Base-by-base conservation (phyloP, 2,797 vertebrate species). In the Thaleichthys pacificus region DNA sequence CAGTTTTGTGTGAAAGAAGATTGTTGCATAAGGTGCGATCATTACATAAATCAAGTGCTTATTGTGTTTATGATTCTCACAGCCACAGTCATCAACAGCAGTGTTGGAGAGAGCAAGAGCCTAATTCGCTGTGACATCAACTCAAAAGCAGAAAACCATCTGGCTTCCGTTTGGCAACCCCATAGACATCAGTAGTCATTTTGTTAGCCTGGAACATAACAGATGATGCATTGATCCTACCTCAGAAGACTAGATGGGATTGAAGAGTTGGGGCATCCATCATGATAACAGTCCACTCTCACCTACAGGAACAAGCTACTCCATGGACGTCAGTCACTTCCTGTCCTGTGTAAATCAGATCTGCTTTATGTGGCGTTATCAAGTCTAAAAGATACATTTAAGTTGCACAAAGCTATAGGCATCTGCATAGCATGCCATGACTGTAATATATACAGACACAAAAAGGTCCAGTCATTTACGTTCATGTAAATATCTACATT, bases 211-310 rank as follows among this genome's bases (percentile, higher is more conserved):
- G 61, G 69, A 75, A 88, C 83, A 87, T 89, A 85, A 92, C 87
- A 91, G 84, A 91, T 87, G 87, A 91, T 76, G 65, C 82, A 91
- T 90, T 80, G 90, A 91, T 91, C 74, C 22, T 60, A 67, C 76
- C 68, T 62, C 72, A 3, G 72, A 62, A 80, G 58, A 64, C 70
- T n/a, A 38, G 28, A 51, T 68, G 85, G 80, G 69, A 89, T 91
- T 89, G 86, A 80, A 85, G 68, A 47, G 11, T 47, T 47, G 81
- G 79, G 83, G 80, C 88, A 90, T 91, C 87, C 30, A 73, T 92
- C 89, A 88, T 90, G 80, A 90, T 93, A 90, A 90, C 74, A 75
- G 85, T 87, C 87, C 82, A 88, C 87, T 88, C 81, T 68, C 61
- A 82, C 82, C 77, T 79, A 75, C 66, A 61, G 78, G 80, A 82